Evolutionary conservation across 2,113 vertebrate species (phyloP), one percentile per base, ranked within the genome.

Genomic region (Peucedramus taeniatus): DNA sequence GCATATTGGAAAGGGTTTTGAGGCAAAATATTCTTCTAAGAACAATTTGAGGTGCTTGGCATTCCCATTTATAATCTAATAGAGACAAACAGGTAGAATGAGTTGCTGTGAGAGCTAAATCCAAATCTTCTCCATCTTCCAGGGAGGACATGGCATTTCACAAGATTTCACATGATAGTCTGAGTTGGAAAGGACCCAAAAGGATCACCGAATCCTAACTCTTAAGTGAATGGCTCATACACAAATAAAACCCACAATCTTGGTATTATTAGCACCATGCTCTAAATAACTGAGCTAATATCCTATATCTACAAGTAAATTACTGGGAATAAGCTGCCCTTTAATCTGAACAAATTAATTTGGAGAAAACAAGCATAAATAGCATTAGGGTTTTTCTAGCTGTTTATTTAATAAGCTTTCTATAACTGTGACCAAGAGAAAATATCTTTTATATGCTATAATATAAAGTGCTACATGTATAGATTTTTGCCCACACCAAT

Each of bases 1-100:
- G 56, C 39, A 87, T 90, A 95, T 81, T 93, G 90, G 84, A 83
- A 95, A 90, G 53, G 68, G 59, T 90, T 97, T 85, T 92, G 50
- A 79, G 61, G n/a, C 5, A 82, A 83, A 92, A 64, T 53, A 70
- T 71, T 66, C 66, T 92, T 91, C 72, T 80, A 83, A 85, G 15
- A 83, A 35, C 68, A 84, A 82, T 91, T 84, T 83, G 19, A 81
- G 18, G 28, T 88, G 26, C 10, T 79, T 31, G 5, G 74, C 97
- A 93, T 95, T 95, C 40, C 16, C 33, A 75, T 90, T 96, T 93
- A 87, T 74, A 93, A 86, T 79, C 63, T 79, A 69, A 65, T 10
- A 80, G 81, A 84, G 69, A 93, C 40, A 27, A 75, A 16, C 26
- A 94, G 72, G 63, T 80, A 61, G 24, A 80, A 77, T 80, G 37